Evolutionary conservation across 2,113 vertebrate genomes (phyloP).

Genomic region (Petroica traversi): DNA sequence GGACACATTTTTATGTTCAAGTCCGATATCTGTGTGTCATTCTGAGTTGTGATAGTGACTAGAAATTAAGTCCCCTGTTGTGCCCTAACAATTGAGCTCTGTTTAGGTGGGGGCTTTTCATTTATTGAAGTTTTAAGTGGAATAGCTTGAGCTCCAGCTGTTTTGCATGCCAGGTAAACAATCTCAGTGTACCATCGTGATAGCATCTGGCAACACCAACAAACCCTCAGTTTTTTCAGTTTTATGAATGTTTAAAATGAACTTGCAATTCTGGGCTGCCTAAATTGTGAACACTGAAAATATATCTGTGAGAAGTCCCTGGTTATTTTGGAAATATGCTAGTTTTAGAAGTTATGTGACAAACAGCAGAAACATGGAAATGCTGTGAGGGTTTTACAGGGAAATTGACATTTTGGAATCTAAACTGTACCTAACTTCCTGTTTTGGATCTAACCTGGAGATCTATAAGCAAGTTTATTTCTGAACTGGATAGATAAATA

Average conservation of each 20-base stretch:
- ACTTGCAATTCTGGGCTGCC: not conserved
- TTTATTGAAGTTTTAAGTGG: not conserved
- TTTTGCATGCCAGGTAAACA: not conserved
- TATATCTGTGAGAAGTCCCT: not conserved
- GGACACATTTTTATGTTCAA: not conserved
- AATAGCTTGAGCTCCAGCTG: not conserved
- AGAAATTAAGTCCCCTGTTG: not conserved
- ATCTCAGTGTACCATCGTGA: not conserved
- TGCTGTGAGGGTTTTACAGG: not conserved
- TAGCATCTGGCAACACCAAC: not conserved
- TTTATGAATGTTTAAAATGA: not conserved
- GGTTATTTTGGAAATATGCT: not conserved
- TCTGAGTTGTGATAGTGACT: not conserved
- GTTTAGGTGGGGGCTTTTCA: rapidly evolving
- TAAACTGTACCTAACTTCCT: not conserved
- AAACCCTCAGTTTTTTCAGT: not conserved
- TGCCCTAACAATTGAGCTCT: not conserved
- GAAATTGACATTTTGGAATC: not conserved
- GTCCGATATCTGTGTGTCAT: not conserved
- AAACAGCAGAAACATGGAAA: not conserved
- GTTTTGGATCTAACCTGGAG: not conserved
- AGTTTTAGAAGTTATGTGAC: not conserved
- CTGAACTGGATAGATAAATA: not conserved
- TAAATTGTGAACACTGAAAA: not conserved
- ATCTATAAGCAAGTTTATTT: not conserved